Evolutionary conservation across 2,888 invertebrate genomes (phyloP).

Genomic region (Scaptomyza parva): DNA sequence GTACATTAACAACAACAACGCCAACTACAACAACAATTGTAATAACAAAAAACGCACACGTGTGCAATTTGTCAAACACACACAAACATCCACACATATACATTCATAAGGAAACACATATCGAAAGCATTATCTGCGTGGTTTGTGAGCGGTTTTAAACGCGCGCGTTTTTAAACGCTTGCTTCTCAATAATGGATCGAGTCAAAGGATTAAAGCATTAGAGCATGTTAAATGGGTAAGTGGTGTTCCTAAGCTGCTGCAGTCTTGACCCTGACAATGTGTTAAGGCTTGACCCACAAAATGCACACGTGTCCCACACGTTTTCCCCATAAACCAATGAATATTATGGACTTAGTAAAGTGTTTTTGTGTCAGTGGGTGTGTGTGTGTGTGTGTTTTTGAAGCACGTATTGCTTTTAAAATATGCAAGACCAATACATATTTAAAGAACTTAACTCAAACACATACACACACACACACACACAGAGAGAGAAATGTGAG

Average conservation of each 20-base stretch:
- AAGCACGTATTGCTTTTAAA: constrained; percentile 55
- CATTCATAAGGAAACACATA: constrained; percentile 4
- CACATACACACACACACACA: constrained; percentile 15
- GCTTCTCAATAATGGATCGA: constrained; percentile 33
- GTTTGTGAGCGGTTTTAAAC: constrained; percentile 34
- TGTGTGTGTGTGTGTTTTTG: constrained; percentile 31
- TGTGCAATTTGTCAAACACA: constrained; percentile 55
- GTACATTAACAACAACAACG: constrained; percentile 41
- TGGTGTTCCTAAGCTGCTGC: constrained; percentile 17
- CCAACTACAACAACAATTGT: constrained; percentile 37
- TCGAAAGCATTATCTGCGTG: neutral
- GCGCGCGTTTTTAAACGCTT: constrained; percentile 44
- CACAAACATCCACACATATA: constrained; percentile 7
- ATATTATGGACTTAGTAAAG: constrained; percentile 60
- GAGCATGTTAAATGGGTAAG: constrained; percentile 66
- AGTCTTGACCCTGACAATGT: constrained; percentile 27
- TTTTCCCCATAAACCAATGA: constrained; percentile 53
- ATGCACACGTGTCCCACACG: constrained; percentile 30
- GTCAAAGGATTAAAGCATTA: constrained; percentile 53
- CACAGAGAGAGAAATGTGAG: neutral
- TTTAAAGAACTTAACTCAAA: constrained; percentile 45
- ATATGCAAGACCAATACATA: constrained; percentile 64
- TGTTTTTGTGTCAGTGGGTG: constrained; percentile 8
- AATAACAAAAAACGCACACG: constrained; percentile 27
- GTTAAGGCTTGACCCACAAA: constrained; percentile 6